Conservation (phyloP, 2,113 vertebrate genomes). For the Apteryx owenii region DNA sequence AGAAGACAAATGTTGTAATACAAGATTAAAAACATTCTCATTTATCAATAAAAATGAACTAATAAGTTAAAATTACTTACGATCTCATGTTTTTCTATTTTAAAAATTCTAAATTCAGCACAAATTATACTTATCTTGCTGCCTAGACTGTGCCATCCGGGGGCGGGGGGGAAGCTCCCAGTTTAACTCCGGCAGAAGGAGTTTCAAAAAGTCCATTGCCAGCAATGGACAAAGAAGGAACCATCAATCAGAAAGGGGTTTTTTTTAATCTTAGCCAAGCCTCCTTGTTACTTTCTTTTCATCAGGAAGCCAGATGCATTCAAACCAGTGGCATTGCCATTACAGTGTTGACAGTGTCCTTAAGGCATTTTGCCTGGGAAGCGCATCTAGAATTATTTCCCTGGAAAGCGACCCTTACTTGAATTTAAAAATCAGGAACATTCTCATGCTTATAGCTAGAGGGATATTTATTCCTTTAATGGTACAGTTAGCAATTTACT, state of each 20-base stretch:
- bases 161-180: conserved; percentile 30
- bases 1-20: conserved; percentile 43
- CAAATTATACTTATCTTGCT: conserved; percentile 37
- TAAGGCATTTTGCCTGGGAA: not conserved
- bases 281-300: conserved; percentile 15
- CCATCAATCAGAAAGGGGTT: not conserved
- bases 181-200: conserved; percentile 71
- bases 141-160: conserved; percentile 57
- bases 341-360: not conserved
- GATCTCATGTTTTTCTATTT: conserved; percentile 50
- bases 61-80: conserved; percentile 75
- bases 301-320: not conserved
- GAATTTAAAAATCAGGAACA: not conserved
- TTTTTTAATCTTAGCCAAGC: conserved; percentile 44
- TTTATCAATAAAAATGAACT: conserved; percentile 64
- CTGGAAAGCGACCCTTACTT: conserved; percentile 3
- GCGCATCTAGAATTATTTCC: not conserved
- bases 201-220: conserved; percentile 77
- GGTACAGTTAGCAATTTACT: not conserved
- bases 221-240: conserved; percentile 78
- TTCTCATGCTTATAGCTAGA: not conserved
- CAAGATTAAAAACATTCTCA: conserved; percentile 59
- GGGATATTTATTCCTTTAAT: not conserved
- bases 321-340: not conserved
- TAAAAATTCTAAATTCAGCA: conserved; percentile 38